These are phyloP conservation scores for Arge pagana DNA, from an alignment of 2,888 invertebrate genomes.

Conservation along the genomic window DNA sequence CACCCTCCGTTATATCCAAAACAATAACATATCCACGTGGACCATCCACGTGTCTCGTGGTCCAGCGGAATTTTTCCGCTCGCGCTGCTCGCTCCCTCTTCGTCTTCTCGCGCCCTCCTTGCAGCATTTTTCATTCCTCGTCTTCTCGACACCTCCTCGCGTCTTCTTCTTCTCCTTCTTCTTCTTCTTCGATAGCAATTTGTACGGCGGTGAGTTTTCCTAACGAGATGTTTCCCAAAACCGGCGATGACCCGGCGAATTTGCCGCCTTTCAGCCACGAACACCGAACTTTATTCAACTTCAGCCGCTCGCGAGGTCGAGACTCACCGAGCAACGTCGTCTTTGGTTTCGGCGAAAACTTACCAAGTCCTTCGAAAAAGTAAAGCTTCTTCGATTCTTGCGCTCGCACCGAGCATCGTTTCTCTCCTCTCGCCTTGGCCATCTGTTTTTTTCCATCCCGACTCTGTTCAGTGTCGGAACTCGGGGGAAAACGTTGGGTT, in stretches of 20 bases:
- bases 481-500: constrained; percentile 2
- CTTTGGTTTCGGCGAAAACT: not conserved
- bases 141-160: no score
- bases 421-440: no score
- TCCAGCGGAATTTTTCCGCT: constrained; percentile 32
- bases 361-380: not conserved
- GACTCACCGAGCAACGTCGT: not conserved
- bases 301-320: not conserved
- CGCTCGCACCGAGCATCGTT: not conserved
- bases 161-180: no score
- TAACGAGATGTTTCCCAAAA: no score
- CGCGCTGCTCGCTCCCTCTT: constrained; percentile 40
- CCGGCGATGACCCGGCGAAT: no score
- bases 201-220: no score
- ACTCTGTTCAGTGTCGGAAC: constrained; percentile 12
- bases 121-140: no score
- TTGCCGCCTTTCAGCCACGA: no score
- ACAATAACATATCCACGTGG: constrained; percentile 55
- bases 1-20: constrained; percentile 36
- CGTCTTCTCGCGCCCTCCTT: constrained; percentile 33
- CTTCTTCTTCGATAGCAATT: no score
- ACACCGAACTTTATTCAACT: no score
- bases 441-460: constrained; percentile 2
- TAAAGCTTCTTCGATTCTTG: not conserved
- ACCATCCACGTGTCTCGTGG: constrained; percentile 39